Percentiles rank a stretch among this genome's conserved stretches.
phyloP scores from a whole-genome alignment of 2,797 vertebrate species.

The Mus spretus region DNA sequence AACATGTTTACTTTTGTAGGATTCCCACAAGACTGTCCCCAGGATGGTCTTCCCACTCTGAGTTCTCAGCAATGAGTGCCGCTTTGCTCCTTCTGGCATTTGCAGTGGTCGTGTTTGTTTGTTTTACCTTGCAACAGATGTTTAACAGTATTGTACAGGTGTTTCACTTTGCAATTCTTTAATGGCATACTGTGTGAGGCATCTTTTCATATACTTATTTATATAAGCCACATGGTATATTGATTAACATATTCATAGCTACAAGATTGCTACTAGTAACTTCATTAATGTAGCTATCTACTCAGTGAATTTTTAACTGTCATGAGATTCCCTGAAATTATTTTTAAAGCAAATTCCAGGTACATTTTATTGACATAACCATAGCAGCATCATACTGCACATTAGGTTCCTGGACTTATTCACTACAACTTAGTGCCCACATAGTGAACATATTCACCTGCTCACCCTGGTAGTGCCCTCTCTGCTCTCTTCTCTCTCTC shows the following conservation, averaged over 20 bases:
- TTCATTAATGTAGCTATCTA: neutral
- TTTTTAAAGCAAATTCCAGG: neutral
- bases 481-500: neutral
- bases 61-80: neutral
- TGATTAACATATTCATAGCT: neutral
- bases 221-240: neutral
- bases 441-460: no score
- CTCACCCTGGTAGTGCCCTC: neutral
- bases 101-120: neutral
- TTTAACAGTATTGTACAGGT: neutral
- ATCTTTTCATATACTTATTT: conserved; percentile 5
- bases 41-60: neutral
- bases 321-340: neutral
- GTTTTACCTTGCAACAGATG: neutral
- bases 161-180: neutral
- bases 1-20: neutral
- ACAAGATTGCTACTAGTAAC: neutral
- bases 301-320: neutral
- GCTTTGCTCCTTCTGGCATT: neutral
- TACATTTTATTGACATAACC: neutral
- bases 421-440: neutral
- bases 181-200: neutral
- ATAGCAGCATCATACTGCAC: neutral
- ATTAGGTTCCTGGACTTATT: neutral
- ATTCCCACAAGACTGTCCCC: neutral